Evolutionary conservation across 53 echinoderm and acorn worm species (phyloP), one percentile per base, ranked within the genome.

Genomic region (Actinopyga echinites): DNA sequence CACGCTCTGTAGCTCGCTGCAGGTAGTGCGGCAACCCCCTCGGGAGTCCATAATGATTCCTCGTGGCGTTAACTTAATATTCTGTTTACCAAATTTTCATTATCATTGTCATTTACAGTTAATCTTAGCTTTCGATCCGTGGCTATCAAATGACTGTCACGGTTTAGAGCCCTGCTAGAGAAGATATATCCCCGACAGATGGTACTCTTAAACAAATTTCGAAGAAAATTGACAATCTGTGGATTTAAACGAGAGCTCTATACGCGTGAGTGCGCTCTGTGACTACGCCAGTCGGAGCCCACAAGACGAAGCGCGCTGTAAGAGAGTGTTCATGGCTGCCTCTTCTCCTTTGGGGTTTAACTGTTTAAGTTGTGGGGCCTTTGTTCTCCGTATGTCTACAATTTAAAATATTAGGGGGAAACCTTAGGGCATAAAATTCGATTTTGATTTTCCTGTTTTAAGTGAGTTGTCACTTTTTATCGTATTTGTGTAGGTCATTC

Each of bases 1-100:
- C 71, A 71, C 71, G 71, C 40, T 71, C 38, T 71, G 23, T 24
- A 44, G 42, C 71, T 20, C 42, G 71, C 71, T 71, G 71, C 71
- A 40, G 71, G 71, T 71, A 40, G 24, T 71, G 35, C 71, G 71
- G 71, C 20, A 71, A 71, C 78, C 78, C 78, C 78, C 54, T 56
- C 30, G 78, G 55, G 57, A 21, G 29, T 15, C 25, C 31, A 56
- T 78, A 78, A 78, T 78, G 55, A 78, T 55, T 78, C 78, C 29
- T 33, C 78, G 29, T 32, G 78, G 78, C 57, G 57, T 52, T 78
- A 78, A 55, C 30, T 78, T 78, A 78, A 78, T 78, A 56, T 78
- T 78, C 78, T 78, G 56, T 78, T 78, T 78, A 78, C 78, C 78
- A 78, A 78, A 78, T 54, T 78, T 78, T 78, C 78, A 78, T 78